Evolutionary conservation across 2,797 vertebrate genomes (phyloP).

Genomic region (Myotis vivesi): DNA sequence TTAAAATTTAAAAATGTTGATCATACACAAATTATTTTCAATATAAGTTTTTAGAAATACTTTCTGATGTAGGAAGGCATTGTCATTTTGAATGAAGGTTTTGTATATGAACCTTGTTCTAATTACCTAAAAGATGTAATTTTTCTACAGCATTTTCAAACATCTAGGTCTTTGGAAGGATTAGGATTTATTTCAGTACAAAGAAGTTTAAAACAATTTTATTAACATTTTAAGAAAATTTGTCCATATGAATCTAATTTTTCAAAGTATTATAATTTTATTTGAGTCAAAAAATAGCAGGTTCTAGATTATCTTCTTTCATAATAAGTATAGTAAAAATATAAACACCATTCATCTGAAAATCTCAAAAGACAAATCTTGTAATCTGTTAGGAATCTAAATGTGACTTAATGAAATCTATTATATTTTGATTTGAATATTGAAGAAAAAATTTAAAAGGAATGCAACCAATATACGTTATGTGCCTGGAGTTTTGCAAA

Average conservation of each 20-base stretch:
- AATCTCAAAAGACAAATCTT: not conserved
- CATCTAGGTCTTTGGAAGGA: not conserved
- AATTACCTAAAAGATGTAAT: not conserved
- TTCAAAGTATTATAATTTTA: conserved; percentile 1
- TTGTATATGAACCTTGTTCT: not conserved
- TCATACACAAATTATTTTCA: not conserved
- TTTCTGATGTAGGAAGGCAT: not conserved
- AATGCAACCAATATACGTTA: not conserved
- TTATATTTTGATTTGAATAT: not conserved
- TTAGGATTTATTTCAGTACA: not conserved
- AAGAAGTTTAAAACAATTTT: not conserved
- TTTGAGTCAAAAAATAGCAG: not conserved
- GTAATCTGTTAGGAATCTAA: not conserved
- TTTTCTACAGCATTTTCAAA: not conserved
- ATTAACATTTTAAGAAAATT: not conserved
- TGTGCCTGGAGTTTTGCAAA: not conserved
- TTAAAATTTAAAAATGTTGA: not conserved
- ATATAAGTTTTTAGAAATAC: not conserved
- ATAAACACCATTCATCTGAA: not conserved
- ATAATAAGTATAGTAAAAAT: not conserved
- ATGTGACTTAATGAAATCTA: not conserved
- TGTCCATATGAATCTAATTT: not conserved
- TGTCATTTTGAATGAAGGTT: not conserved
- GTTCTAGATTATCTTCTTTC: not conserved
- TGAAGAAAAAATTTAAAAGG: not conserved